Evolutionary conservation across 2,888 invertebrate species (phyloP), one percentile per base, ranked within the genome.

Genomic region (Schrankia costaestrigalis): DNA sequence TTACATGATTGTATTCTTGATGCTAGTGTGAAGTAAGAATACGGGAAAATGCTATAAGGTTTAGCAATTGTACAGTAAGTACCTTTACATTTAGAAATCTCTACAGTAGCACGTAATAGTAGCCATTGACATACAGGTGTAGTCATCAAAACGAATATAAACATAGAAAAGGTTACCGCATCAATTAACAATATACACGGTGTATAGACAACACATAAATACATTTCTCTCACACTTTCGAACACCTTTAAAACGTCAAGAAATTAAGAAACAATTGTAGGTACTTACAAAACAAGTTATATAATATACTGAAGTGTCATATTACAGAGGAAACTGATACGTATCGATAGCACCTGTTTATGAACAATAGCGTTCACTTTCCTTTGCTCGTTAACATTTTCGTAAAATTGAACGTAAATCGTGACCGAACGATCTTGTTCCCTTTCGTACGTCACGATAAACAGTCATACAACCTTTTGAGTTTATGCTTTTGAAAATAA

Each of bases 321-420:
- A 56, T 59, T 63, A 63, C 61, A 55, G 56, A 51, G 56, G 46
- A 25, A 44, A 21, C 33, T 44, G 43, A 51, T 61, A 69, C 61
- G 60, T 63, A 68, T 66, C 64, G 59, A 55, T 52, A 56, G 55
- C 80, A 82, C 82, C 81, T 80, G 82, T 71, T 75, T 63, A 57
- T 50, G 63, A 77, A 80, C 80, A 78, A 79, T 75, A 57, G 71
- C 42, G 72, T 71, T 79, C 73, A 79, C 81, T 81, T 82, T 83
- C 80, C 65, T 71, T 69, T 59, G 70, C 73, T 75, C 56, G 79
- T 78, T 79, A 80, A 75, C 80, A 79, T 81, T 81, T 79, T 70
- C 66, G 70, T 55, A 71, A 71, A 75, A 76, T 68, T 71, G 72
- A 71, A 64, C 70, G 63, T 59, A 67, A 66, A 63, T 82, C 84